Conservation (phyloP, 1,140 invertebrate species). For the Lordiphosa collinella region DNA sequence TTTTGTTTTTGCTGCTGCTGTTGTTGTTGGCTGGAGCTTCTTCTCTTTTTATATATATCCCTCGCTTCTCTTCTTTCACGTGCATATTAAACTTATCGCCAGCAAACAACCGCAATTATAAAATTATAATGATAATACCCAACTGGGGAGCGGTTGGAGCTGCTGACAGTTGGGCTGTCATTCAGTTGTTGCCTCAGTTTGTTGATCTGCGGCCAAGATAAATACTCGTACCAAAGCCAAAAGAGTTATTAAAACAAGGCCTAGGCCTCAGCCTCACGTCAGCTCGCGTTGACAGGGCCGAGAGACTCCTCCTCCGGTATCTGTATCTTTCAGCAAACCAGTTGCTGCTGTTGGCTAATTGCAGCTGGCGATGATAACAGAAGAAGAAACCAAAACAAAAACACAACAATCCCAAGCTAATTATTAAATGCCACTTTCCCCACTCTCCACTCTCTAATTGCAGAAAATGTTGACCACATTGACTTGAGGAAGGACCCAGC, state of each 20-base stretch:
- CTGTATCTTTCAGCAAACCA: slow-evolving; percentile 39
- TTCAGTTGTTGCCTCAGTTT: slow-evolving; percentile 36
- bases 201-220: slow-evolving; percentile 59
- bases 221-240: slow-evolving; percentile 33
- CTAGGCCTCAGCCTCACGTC: slow-evolving; percentile 12
- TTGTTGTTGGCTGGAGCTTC: slow-evolving; percentile 25
- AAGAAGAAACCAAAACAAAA: slow-evolving; percentile 1
- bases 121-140: slow-evolving; percentile 77
- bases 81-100: slow-evolving; percentile 75
- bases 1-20: slow-evolving; percentile 46
- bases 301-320: slow-evolving; percentile 13
- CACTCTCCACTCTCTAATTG: slow-evolving; percentile 36
- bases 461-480: slow-evolving; percentile 57
- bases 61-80: slow-evolving; percentile 22
- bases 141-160: slow-evolving; percentile 56
- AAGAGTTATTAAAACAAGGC: slow-evolving; percentile 71
- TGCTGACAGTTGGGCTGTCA: slow-evolving; percentile 71
- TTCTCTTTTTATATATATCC: slow-evolving; percentile 10
- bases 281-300: background rate
- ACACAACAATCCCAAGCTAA: slow-evolving; percentile 6
- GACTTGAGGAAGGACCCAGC: slow-evolving; percentile 9
- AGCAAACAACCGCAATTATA: slow-evolving; percentile 74
- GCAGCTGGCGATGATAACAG: slow-evolving; percentile 40
- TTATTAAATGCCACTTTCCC: slow-evolving; percentile 70
- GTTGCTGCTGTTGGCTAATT: slow-evolving; percentile 59